Base-by-base conservation (phyloP, 2,797 vertebrate genomes). In the Gouania willdenowi region DNA sequence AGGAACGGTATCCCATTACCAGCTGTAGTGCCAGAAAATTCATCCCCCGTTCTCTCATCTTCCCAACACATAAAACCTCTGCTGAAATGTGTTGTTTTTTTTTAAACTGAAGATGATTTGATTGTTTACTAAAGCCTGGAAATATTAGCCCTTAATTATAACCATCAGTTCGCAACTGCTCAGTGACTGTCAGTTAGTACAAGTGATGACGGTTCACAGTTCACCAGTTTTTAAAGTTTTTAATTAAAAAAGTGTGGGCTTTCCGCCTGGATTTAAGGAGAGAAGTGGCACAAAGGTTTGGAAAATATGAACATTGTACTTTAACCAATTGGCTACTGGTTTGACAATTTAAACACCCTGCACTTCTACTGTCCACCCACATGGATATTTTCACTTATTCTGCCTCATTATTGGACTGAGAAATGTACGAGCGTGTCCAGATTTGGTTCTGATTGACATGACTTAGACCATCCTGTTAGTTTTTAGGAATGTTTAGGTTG, bases 1-100 rank as follows among this genome's bases (percentile, higher is more conserved):
- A 29, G 22, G 29, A 28, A 31, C 42, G 32, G 51, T 76, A 79
- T 85, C 64, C 39, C 15, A n/a, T 82, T 77, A 78, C 75, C 57
- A 25, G 47, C 38, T 32, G 41, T 17, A 47, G 70, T 50, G 72
- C 71, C 71, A 78, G 60, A 73, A 66, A 72, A 75, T 77, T 69
- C 40, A 71, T 63, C 59, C 65, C 26, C 47, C 27, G 6, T 2
- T 8, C 21, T 5, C 21, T 6, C 21, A 6, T 7, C 3, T 25
- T 27, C 25, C 30, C 65, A 48, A 60, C 76, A 69, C 74, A 77
- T 68, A 72, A 50, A 67, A 69, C 71, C 50, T 47, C n/a, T 58
- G 52, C n/a, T n/a, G n/a, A n/a, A n/a, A n/a, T n/a, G n/a, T n/a
- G n/a, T n/a, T n/a, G n/a, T n/a, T n/a, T n/a, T n/a, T n/a, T n/a